These are phyloP conservation scores for Uromys caudimaculatus DNA, from an alignment of 2,797 vertebrate species.

Conservation along the genomic window DNA sequence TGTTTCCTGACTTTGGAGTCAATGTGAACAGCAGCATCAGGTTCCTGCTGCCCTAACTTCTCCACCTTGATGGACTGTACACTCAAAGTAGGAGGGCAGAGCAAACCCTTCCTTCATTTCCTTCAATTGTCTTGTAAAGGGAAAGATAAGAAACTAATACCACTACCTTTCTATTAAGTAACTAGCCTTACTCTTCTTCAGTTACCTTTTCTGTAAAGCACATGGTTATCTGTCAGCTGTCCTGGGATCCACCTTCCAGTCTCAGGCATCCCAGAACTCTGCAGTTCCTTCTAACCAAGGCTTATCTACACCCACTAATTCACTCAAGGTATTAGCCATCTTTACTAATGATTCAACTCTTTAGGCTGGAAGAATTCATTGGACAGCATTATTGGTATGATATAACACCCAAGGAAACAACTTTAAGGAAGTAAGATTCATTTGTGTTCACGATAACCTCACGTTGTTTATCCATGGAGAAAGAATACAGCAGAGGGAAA, in stretches of 20 bases:
- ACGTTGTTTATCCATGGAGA: background rate
- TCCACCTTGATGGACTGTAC: background rate
- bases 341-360: background rate
- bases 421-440: background rate
- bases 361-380: background rate
- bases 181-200: background rate
- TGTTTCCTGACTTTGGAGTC: background rate
- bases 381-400: background rate
- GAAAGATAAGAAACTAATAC: background rate
- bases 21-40: background rate
- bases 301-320: background rate
- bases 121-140: background rate
- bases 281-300: background rate
- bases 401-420: background rate
- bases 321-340: background rate
- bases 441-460: fast-evolving
- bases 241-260: background rate
- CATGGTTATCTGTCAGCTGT: background rate
- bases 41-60: background rate
- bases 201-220: slow-evolving; percentile 20
- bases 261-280: background rate
- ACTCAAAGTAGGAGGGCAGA: background rate
- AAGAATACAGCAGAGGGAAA: background rate
- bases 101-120: background rate
- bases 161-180: background rate